Conservation (phyloP, 2,888 invertebrate genomes). For the Cylindroiulus punctatus region DNA sequence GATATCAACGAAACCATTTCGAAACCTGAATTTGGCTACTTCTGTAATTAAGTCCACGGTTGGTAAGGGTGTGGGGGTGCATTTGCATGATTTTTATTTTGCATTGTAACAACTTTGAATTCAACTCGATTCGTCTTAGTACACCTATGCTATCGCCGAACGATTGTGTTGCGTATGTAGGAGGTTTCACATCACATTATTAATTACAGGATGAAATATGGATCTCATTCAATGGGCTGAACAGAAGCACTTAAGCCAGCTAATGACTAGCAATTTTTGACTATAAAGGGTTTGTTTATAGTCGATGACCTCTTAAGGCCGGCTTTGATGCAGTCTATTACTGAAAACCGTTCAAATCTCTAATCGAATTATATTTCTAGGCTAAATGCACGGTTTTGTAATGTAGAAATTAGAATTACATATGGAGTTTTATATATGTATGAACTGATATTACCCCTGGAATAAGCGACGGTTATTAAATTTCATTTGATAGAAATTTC, state of each 20-base stretch:
- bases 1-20: background rate
- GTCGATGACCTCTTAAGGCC: constrained; percentile 35
- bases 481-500: too few relatives aligned
- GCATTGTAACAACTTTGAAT: background rate
- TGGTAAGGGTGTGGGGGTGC: constrained; percentile 15
- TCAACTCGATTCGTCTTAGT: background rate
- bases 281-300: constrained; percentile 8
- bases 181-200: constrained; percentile 8
- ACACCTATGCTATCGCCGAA: background rate
- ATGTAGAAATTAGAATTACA: too few relatives aligned
- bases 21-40: background rate
- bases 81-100: constrained; percentile 45
- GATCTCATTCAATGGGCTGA: constrained; percentile 9
- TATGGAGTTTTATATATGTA: background rate
- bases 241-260: constrained; percentile 25
- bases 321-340: background rate
- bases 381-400: background rate
- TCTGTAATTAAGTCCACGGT: constrained; percentile 1
- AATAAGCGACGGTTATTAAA: background rate
- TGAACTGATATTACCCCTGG: background rate
- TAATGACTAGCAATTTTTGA: constrained; percentile 23
- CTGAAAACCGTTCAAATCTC: background rate
- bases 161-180: constrained; percentile 9
- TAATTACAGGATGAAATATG: constrained; percentile 40
- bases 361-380: constrained; percentile 30